Evolutionary conservation across 23 tunicate genomes (phyloP).

Genomic region (Halocynthia roretzi): DNA sequence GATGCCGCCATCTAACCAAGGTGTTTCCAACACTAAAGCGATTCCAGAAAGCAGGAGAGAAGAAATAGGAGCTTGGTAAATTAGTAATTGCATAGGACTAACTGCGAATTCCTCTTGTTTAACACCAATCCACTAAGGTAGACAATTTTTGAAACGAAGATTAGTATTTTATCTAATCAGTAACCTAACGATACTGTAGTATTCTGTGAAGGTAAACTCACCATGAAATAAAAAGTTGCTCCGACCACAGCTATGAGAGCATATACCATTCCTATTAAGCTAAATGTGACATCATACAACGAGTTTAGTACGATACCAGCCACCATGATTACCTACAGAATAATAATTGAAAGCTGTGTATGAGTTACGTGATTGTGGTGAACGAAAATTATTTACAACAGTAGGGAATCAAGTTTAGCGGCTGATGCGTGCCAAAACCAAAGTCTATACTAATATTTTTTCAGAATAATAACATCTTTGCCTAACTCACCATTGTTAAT

Average conservation of each 20-base stretch:
- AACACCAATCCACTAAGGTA: constrained; percentile 40
- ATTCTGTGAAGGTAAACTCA: background rate
- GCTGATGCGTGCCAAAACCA: background rate
- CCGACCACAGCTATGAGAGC: constrained; percentile 53
- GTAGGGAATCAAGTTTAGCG: background rate
- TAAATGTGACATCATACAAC: constrained; percentile 29
- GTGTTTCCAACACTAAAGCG: constrained; percentile 7
- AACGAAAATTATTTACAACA: background rate
- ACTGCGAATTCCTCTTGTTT: constrained; percentile 40
- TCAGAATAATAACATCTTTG: background rate
- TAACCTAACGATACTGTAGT: background rate
- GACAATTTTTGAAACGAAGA: background rate
- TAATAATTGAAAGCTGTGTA: background rate
- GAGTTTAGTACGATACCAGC: constrained; percentile 42
- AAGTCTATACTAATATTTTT: background rate
- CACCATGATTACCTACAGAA: constrained; percentile 20
- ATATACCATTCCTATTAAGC: constrained; percentile 26
- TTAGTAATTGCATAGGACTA: constrained; percentile 37
- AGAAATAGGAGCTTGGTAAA: constrained; percentile 44
- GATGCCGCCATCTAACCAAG: constrained; percentile 1
- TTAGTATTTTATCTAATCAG: background rate
- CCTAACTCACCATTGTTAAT: constrained; percentile 37
- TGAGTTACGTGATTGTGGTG: background rate
- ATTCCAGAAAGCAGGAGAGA: constrained; percentile 18
- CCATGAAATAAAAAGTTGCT: constrained; percentile 46